phyloP scores from a whole-genome alignment of 2,113 vertebrate genomes.

The Ramphastos sulfuratus region DNA sequence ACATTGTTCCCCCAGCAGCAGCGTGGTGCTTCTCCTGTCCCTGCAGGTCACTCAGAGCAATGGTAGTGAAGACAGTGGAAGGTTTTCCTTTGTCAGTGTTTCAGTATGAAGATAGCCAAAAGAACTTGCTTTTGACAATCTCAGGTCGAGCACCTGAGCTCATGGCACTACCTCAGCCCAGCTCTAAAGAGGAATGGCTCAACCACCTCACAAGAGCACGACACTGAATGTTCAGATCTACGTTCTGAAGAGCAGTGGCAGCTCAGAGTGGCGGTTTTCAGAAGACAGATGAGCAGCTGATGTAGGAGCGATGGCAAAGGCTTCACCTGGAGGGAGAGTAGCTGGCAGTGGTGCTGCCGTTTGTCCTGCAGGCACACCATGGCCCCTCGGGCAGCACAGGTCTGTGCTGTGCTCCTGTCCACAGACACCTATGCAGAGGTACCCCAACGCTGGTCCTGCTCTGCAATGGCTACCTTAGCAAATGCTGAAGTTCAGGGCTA shows the following conservation, averaged over 20 bases:
- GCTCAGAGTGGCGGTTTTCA: neutral
- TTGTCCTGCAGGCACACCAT: neutral
- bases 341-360: neutral
- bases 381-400: neutral
- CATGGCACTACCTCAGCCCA: neutral
- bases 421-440: neutral
- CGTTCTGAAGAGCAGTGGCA: neutral
- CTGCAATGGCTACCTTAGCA: neutral
- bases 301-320: neutral
- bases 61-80: neutral
- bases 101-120: neutral
- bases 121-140: neutral
- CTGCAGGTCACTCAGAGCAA: neutral
- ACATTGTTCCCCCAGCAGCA: neutral
- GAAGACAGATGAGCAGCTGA: neutral
- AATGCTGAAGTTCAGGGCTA: conserved; percentile 5
- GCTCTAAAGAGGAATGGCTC: neutral
- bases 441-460: neutral
- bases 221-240: neutral
- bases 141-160: neutral
- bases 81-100: neutral
- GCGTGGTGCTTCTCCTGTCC: neutral
- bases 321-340: neutral
- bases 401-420: neutral
- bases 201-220: neutral